Evolutionary conservation across 2,888 invertebrate genomes (phyloP), one percentile per base, ranked within the genome.

Genomic region (Epirrita christyi): DNA sequence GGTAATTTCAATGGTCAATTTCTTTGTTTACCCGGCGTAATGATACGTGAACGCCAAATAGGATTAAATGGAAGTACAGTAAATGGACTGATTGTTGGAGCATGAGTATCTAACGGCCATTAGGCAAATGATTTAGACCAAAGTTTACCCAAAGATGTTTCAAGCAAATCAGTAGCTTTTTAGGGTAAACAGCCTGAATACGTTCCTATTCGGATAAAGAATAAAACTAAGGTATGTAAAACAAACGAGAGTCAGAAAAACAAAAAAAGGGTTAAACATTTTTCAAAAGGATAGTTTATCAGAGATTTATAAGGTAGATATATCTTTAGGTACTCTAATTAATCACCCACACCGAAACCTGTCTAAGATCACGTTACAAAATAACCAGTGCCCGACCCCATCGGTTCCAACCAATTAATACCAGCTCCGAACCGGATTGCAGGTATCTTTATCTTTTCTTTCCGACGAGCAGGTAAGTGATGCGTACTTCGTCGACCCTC

Each of bases 381-480:
- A 70, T 68, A 71, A 71, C 71, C 70, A 73, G 70, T 69, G 70
- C 72, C 70, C 68, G 64, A 70, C 71, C 73, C 63, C 72, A 66
- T 75, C 71, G 71, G 81, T 80, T 75, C 76, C 81, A 76, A 76
- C 81, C 83, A 84, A 86, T 86, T 83, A 85, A 85, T 81, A 81
- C 73, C 67, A 73, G 71, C 70, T 68, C 73, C 76, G 78, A 75
- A 77, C 79, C 80, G 82, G 78, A 77, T 78, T 76, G 78, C 87
- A 87, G 89, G 88, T 88, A 66, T 69, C 66, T 66, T 63, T 63
- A 70, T 74, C 75, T 71, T 73, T 73, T 61, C 61, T 65, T 63
- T 60, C 28, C 53, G 67, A 49, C 63, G 74, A 75, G 83, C 90
- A 90, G 91, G 91, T 90, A 90, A 76, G 73, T 79, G 80, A 76